These are phyloP conservation scores for Limanda limanda DNA, from an alignment of 2,113 vertebrate species.

Conservation along the genomic window DNA sequence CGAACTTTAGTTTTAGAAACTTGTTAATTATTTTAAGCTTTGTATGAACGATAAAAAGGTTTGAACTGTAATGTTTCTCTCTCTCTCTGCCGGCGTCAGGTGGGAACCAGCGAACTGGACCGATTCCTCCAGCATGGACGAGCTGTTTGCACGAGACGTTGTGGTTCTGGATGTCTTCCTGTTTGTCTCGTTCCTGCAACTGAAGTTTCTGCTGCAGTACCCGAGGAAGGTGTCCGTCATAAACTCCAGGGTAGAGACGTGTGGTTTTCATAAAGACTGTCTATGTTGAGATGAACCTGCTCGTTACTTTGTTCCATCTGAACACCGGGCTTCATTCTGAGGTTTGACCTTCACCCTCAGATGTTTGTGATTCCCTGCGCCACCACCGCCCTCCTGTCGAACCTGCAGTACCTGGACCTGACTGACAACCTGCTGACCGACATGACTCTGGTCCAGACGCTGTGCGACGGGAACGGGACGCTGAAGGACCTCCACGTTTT, in stretches of 20 bases:
- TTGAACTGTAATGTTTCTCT: neutral
- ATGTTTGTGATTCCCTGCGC: slow-evolving; percentile 55
- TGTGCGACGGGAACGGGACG: slow-evolving; percentile 11
- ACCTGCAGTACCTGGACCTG: slow-evolving; percentile 68
- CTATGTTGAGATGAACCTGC: too few relatives aligned
- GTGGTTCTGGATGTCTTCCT: slow-evolving; percentile 45
- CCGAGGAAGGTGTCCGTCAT: slow-evolving; percentile 68
- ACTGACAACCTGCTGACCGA: slow-evolving; percentile 71
- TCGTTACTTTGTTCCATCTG: too few relatives aligned
- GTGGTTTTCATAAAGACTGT: too few relatives aligned
- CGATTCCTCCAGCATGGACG: slow-evolving; percentile 37
- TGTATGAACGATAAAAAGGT: too few relatives aligned
- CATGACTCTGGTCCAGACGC: slow-evolving; percentile 37
- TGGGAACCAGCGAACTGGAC: slow-evolving; percentile 45
- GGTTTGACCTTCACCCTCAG: slow-evolving; percentile 24
- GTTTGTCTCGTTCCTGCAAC: slow-evolving; percentile 46
- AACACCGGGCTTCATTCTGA: too few relatives aligned
- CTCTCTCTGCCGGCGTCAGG: slow-evolving; percentile 19
- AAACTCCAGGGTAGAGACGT: slow-evolving; percentile 40
- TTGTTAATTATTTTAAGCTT: too few relatives aligned
- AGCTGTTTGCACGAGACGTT: neutral
- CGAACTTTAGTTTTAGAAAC: too few relatives aligned
- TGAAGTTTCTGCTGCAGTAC: slow-evolving; percentile 58
- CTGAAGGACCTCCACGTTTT: slow-evolving; percentile 57
- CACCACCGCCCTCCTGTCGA: slow-evolving; percentile 20